Evolutionary conservation across 2,113 vertebrate species (phyloP), one percentile per base, ranked within the genome.

Genomic region (Smithornis capensis): DNA sequence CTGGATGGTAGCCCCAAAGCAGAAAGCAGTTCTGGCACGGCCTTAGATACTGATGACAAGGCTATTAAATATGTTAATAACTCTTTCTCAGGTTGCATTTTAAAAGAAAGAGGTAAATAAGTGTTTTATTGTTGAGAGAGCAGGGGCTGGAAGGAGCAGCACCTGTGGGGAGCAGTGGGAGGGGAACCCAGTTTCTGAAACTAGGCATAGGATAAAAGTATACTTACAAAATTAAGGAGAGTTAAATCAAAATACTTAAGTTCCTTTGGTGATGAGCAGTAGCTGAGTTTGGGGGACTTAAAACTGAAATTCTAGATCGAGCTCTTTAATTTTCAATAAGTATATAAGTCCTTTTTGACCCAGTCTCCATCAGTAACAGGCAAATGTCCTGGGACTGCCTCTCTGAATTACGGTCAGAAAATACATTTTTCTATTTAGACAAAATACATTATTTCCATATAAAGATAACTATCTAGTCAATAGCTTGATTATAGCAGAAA

Each of bases 351-450:
- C 19, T 69, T 79, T 65, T 49, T 50, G 18, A 9, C 42, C 9
- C 47, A 74, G 49, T 5, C 45, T 90, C 84, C 73, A 69, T 7
- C 42, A 44, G 49, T 40, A 70, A 55, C 49, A 75, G 42, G 15
- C 25, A 95, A 89, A 90, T 11, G 0, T 50, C 62, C 73, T 60
- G 65, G 28, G 57, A 79, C 56, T 85, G 60, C 28, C 33, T 50
- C 57, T 92, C 77, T 91, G 77, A 97, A 83, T 55, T 83, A 89
- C 23, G 44, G 67, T 47, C 79, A 96, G 81, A 79, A 70, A 38
- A 81, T 7, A 52, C 28, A 29, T 90, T 96, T 93, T 90, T 68
- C 90, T 67, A 24, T 31, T 84, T 70, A 83, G 62, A 59, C 52
- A 47, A 47, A 94, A 42, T 69, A 74, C 55, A 79, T 81, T 84